Percentiles rank a stretch among this genome's conserved stretches.
phyloP scores from a whole-genome alignment of 1,140 invertebrate genomes.

The Trichomalopsis sarcophagae region DNA sequence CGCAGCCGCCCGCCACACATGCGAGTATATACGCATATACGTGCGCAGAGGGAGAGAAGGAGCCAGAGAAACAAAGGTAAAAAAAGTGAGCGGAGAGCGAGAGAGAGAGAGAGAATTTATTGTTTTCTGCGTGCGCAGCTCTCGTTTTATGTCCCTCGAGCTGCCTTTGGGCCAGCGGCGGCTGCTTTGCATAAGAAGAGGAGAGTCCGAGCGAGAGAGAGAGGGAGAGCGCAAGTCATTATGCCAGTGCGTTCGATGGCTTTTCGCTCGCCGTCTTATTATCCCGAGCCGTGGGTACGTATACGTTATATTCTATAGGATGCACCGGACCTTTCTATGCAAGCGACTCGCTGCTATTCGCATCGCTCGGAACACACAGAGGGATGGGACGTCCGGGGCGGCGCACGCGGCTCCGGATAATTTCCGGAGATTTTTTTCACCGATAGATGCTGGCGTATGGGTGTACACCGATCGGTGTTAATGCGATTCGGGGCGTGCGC shows the following conservation, averaged over 20 bases:
- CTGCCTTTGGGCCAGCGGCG: constrained; percentile 33
- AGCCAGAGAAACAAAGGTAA: neutral
- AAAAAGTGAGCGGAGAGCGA: neutral
- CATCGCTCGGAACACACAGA: no score
- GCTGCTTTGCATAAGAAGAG: constrained; percentile 49
- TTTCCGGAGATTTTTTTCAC: constrained; percentile 6
- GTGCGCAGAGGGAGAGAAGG: neutral
- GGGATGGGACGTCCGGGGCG: neutral
- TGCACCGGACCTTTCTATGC: neutral
- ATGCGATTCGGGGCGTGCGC: neutral
- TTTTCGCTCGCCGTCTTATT: constrained; percentile 39
- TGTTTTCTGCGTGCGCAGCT: constrained; percentile 43
- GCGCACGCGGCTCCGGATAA: neutral
- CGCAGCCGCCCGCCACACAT: neutral
- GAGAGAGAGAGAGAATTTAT: constrained; percentile 43
- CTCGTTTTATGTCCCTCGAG: constrained; percentile 39
- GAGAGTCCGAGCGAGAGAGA: neutral
- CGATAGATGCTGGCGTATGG: neutral
- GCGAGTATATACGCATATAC: neutral
- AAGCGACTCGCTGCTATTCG: no score
- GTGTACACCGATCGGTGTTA: neutral
- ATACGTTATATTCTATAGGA: neutral
- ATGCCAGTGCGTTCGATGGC: constrained; percentile 45
- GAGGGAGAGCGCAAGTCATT: constrained; percentile 33
- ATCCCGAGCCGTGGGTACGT: neutral